Conservation (phyloP, 1,140 invertebrate species). For the Drosophila fuyamai region DNA sequence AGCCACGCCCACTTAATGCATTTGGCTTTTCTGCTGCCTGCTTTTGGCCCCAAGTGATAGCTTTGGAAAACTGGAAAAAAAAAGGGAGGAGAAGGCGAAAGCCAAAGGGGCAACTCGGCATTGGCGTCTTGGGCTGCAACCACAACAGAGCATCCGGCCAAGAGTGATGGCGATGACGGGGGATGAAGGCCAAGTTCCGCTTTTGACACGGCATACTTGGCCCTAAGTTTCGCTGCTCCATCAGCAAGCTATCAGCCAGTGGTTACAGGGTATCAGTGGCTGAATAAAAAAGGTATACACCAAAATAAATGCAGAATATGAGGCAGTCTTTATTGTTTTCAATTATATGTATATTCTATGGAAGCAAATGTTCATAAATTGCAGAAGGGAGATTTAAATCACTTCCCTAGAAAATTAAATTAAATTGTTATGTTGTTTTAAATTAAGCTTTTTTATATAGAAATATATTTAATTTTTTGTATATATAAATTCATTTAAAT, state of each 20-base stretch:
- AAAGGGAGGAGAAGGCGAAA: conserved; percentile 2
- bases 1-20: conserved; percentile 76
- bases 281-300: too few relatives aligned
- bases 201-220: conserved; percentile 32
- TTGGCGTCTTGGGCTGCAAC: conserved; percentile 49
- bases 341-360: too few relatives aligned
- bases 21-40: conserved; percentile 37
- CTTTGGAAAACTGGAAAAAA: conserved; percentile 35
- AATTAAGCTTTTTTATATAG: too few relatives aligned
- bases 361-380: too few relatives aligned
- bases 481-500: too few relatives aligned
- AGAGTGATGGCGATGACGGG: conserved; percentile 13
- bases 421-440: too few relatives aligned
- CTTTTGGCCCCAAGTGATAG: conserved; percentile 46
- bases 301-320: too few relatives aligned
- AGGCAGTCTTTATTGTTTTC: too few relatives aligned
- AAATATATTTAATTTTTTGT: too few relatives aligned
- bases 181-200: conserved; percentile 21
- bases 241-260: conserved; percentile 27
- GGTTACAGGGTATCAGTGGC: conserved; percentile 18
- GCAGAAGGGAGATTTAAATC: too few relatives aligned
- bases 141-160: conserved; percentile 57
- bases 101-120: conserved; percentile 29
- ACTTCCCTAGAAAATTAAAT: too few relatives aligned
- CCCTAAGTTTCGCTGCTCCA: conserved; percentile 12